Evolutionary conservation across 1,140 invertebrate species (phyloP), one percentile per base, ranked within the genome.

Genomic region (Batillaria attramentaria): DNA sequence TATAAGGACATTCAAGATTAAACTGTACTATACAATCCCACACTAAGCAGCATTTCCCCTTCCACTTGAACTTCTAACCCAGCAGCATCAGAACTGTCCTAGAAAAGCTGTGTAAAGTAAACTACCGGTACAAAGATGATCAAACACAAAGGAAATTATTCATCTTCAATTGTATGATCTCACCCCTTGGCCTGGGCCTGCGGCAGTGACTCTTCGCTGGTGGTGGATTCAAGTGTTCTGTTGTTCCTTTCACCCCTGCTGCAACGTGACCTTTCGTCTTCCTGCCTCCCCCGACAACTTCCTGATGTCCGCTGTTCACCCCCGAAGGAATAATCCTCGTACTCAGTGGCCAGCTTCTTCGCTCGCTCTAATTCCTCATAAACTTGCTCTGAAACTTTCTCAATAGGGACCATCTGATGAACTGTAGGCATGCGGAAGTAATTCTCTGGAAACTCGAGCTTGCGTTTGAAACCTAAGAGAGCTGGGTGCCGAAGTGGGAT

Each of bases 261-360:
- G 4, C 39, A 39, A 39, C 13, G 41, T 8, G 68, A 70, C 41
- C 68, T 70, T 24, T 39, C 20, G n/a, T 70, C 68, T 2, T 70
- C 68, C 41, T 70, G 41, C 28, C 39, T 37, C 33, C 39, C 68
- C 43, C 68, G 42, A 65, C 28, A 35, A 33, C 28, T 0, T 35
- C n/a, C 3, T 31, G 37, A 33, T 33, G 42, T 50, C 70, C 35
- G 41, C n/a, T 62, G n/a, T 16, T 35, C 16, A 1, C 28, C 39
- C 13, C 70, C 54, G 50, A 54, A 50, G 31, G 42, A 43, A 6
- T 78, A 31, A 54, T 83, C 81, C 39, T 83, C 81, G 41, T 83
- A 83, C 5, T 78, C 76, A n/a, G 57, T 33, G 2, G 74, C 60
- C n/a, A 77, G 20, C 39, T 79, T 79, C 37, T 62, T 72, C 8